A percentile compares a stretch with the other conserved stretches of the same genome.
Evolutionary conservation across 2,113 vertebrate species (phyloP).

Genomic region (Cisticola juncidis): DNA sequence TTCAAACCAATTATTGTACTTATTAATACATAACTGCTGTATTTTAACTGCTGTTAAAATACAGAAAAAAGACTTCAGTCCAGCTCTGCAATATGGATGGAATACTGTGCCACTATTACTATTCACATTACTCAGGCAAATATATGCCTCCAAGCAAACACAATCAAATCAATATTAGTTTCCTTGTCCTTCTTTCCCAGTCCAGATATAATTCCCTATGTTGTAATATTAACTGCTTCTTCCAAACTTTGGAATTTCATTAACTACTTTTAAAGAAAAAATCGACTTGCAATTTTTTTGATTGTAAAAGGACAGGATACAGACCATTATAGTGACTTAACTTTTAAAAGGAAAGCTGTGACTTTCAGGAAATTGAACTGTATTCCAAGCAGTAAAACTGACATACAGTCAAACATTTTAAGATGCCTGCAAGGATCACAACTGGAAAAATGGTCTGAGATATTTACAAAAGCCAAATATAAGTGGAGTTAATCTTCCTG

Average conservation of each 20-base stretch:
- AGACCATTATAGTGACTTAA: neutral
- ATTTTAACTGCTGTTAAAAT: neutral
- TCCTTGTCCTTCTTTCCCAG: neutral
- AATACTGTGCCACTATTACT: neutral
- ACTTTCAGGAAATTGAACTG: neutral
- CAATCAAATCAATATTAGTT: neutral
- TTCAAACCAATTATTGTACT: neutral
- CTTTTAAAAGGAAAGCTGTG: neutral
- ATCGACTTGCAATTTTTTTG: neutral
- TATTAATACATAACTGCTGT: neutral
- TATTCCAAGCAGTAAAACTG: neutral
- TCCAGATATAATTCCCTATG: neutral
- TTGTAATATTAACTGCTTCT: neutral
- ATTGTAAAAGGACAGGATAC: neutral
- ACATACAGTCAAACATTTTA: neutral
- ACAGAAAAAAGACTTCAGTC: neutral
- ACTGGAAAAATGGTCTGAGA: neutral
- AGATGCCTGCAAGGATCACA: neutral
- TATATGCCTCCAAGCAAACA: neutral
- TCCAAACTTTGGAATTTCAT: conserved; percentile 29
- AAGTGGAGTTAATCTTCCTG: neutral
- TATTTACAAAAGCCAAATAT: neutral
- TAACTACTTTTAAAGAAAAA: conserved; percentile 22
- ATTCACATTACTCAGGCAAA: neutral
- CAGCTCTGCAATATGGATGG: neutral